Base-by-base conservation (phyloP, 2,113 vertebrate genomes). In the Prochilodus magdalenae region DNA sequence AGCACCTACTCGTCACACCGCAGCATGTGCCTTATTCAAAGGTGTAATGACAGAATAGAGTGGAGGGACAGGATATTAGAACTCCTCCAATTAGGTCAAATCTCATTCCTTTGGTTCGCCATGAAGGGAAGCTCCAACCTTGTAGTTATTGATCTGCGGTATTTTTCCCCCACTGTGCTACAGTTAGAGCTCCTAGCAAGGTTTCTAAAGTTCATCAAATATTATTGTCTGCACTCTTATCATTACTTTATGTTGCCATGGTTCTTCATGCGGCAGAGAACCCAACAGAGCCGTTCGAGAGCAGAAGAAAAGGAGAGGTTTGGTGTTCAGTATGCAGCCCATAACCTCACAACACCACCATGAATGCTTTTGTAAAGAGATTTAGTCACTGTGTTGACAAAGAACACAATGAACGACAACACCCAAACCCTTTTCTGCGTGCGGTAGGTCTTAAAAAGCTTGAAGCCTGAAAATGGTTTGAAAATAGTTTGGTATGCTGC, bases 281-380 rank as follows among this genome's bases (percentile, higher is more conserved):
- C 75, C 69, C 83, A 60, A 79, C 77, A 15, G 57, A 75, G 27
- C 83, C 78, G 85, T 51, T 62, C 73, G 62, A 15, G 33, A 62
- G n/a, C 4, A 18, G n/a, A 47, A 27, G 20, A 59, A 72, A 83
- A 83, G 80, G 27, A 36, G 36, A 4, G 2, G 24, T 60, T 60
- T n/a, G 2, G 26, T 26, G 24, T 26, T 60, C 57, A 12, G 57
- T 60, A 60, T 26, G n/a, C 57, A 26, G 57, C 13, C 57, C 57
- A 59, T 18, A 59, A 59, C 16, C 16, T 7, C 53, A n/a, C 20
- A 57, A 57, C 57, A n/a, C 22, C 57, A 60, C 20, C 11, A 26
- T 2, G 12, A 26, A 60, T 26, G 57, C 57, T 26, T 55, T 24
- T 60, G 57, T 26, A 13, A 60, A 60, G 24, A 24, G 57, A 5